Evolutionary conservation across 2,113 vertebrate species (phyloP).

Genomic region (Cnemophilus loriae): DNA sequence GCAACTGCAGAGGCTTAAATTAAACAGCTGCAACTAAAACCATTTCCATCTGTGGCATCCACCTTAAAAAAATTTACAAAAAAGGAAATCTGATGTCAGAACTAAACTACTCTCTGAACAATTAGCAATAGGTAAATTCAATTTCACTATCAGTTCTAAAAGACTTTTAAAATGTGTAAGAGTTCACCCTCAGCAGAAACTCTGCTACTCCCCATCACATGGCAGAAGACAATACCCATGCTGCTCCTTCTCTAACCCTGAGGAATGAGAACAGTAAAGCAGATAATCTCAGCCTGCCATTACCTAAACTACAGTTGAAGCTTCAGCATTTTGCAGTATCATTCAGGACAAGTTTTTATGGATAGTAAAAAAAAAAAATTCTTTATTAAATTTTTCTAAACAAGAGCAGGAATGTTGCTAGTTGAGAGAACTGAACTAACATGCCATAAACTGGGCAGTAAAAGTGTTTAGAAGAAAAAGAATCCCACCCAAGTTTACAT

Average conservation of each 20-base stretch:
- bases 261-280: neutral
- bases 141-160: neutral
- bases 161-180: neutral
- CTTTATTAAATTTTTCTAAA: neutral
- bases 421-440: neutral
- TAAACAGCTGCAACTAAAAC: neutral
- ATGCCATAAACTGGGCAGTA: neutral
- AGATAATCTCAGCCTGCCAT: neutral
- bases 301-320: neutral
- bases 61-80: neutral
- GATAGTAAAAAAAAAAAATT: neutral
- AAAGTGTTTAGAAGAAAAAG: neutral
- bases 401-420: neutral
- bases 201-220: neutral
- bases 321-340: neutral
- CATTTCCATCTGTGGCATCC: neutral
- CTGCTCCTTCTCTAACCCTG: neutral
- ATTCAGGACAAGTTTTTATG: neutral
- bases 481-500: neutral
- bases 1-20: neutral
- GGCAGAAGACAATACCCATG: fast-evolving
- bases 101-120: neutral
- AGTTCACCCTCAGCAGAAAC: neutral
- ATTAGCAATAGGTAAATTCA: neutral
- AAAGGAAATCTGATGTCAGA: neutral